Evolutionary conservation across 2,888 invertebrate species (phyloP), one percentile per base, ranked within the genome.

Genomic region (Scrobipalpa atriplicella): DNA sequence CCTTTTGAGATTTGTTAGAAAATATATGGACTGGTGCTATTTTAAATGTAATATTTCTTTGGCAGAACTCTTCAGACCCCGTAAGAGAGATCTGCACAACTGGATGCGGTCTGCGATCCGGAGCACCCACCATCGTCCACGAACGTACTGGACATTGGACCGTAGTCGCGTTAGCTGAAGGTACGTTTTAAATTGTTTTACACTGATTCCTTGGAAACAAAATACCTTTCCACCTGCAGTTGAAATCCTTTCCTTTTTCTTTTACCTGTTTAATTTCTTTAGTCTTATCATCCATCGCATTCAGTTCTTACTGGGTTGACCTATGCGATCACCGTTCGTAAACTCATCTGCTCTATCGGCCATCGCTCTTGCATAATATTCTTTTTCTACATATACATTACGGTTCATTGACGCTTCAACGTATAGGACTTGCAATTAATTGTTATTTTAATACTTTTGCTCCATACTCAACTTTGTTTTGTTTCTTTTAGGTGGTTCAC

Each of bases 141-240:
- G 91, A 91, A 70, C 89, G 87, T 18, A 90, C 90, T 0, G 91
- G 91, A 0, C 91, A 91, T 29, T 89, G 88, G 89, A 80, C 87
- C 0, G 66, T 90, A 19, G 82, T 90, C 0, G 74, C 89, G 0
- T 9, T 91, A 0, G 77, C 91, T 1, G 79, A 82, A 78, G 90
- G 90, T 90, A 72, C 58, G 18, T 47, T 21, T 52, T 29, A 29
- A 29, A n/a, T n/a, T n/a, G n/a, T 29, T 5, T 41, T 11, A 13
- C 8, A 41, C 41, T 41, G 2, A 41, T 41, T 41, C 9, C 52
- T 11, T 52, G n/a, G 2, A 29, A 29, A 3, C 29, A 3, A 3
- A 29, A 29, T 2, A 2, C 5, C 29, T 29, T 29, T 29, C 29
- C 29, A 29, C 29, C 29, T 29, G 2, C 29, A 29, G 29, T 2